These are phyloP conservation scores for Thyatira batis DNA, from an alignment of 2,888 invertebrate genomes.

Conservation along the genomic window DNA sequence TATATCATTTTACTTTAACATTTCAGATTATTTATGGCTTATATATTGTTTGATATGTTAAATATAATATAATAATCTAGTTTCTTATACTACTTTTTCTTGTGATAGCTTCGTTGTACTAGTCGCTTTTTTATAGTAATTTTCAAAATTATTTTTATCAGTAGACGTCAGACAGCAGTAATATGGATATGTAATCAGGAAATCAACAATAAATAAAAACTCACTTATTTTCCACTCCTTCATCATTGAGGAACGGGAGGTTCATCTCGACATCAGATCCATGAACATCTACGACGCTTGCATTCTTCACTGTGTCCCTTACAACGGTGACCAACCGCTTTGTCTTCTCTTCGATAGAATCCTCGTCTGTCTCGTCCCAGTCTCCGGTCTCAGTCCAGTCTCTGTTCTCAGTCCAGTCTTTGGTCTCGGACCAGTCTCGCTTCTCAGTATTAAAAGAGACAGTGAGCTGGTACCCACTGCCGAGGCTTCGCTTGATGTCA, in stretches of 20 bases:
- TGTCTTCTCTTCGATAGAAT: conserved; percentile 47
- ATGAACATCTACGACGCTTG: conserved; percentile 61
- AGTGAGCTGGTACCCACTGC: conserved; percentile 79
- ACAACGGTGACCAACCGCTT: conserved; percentile 66
- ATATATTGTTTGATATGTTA: too few species aligned
- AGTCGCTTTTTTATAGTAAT: too few species aligned
- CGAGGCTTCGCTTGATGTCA: conserved; percentile 80
- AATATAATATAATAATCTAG: too few species aligned
- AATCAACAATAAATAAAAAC: conserved; percentile 28
- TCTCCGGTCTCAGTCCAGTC: conserved; percentile 6
- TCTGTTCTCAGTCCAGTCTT: conserved; percentile 9
- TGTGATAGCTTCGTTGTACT: too few species aligned
- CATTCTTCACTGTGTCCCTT: conserved; percentile 69
- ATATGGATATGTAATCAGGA: too few species aligned
- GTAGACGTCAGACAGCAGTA: too few species aligned
- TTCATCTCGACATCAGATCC: conserved; percentile 66
- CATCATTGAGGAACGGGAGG: conserved; percentile 77
- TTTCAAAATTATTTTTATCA: too few species aligned
- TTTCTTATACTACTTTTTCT: too few species aligned
- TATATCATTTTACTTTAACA: too few species aligned
- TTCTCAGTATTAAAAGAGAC: conserved; percentile 57
- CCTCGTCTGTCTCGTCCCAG: conserved; percentile 9
- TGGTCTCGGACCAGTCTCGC: conserved; percentile 6
- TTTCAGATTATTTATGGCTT: too few species aligned
- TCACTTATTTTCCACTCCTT: conserved; percentile 79